A percentile compares a stretch with the other conserved stretches of the same genome.
Conservation (phyloP, 2,888 invertebrate genomes). For the Epirrhoe tristata region DNA sequence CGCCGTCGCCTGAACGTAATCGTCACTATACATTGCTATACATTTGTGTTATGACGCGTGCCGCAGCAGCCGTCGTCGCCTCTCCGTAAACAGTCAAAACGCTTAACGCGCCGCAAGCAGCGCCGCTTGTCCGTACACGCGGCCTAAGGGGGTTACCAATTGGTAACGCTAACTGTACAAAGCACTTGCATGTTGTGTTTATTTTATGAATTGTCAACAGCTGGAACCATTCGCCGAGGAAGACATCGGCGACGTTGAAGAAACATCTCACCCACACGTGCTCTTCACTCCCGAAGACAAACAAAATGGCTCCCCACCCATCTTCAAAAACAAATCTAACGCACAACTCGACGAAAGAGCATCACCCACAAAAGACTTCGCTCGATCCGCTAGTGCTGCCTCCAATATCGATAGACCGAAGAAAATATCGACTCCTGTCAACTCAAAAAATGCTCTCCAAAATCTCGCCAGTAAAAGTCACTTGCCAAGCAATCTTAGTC, state of each 20-base stretch:
- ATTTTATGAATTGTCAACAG: conserved; percentile 45
- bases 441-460: conserved; percentile 80
- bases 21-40: no score
- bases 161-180: no score
- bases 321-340: conserved; percentile 64
- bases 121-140: no score
- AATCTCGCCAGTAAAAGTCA: conserved; percentile 87
- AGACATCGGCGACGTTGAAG: conserved; percentile 61
- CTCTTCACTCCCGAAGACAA: conserved; percentile 64
- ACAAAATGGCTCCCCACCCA: conserved; percentile 72
- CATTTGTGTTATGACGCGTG: no score
- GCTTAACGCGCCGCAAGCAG: no score
- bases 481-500: conserved; percentile 87
- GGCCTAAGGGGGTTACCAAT: no score
- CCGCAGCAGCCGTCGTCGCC: no score
- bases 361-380: conserved; percentile 72
- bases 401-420: conserved; percentile 79
- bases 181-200: no score
- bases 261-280: conserved; percentile 60
- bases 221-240: conserved; percentile 74
- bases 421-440: conserved; percentile 68
- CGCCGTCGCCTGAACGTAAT: no score
- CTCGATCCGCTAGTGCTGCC: conserved; percentile 90
- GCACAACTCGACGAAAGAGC: conserved; percentile 57
- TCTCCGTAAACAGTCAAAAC: no score